Base-by-base conservation (phyloP, 2,797 vertebrate genomes). In the Ciconia nigra region DNA sequence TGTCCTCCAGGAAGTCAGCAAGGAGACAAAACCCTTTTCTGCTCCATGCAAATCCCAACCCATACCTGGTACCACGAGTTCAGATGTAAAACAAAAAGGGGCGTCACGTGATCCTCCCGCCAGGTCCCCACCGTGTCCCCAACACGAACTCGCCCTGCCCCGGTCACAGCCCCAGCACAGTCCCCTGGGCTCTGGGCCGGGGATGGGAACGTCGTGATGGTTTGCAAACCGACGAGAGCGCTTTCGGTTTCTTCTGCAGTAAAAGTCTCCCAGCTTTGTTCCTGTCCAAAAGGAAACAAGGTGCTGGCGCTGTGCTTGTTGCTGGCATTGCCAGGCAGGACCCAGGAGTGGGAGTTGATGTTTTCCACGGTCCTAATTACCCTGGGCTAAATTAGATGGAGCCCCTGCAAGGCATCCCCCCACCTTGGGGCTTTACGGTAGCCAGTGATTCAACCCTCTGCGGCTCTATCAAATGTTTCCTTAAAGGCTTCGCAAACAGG, bases 151-250 rank as follows among this genome's bases (percentile, higher is more conserved):
- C 3, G 0, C 25, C 52, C 66, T 72, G 76, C n/a, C 37, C 44
- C 1, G 1, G 4, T 37, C 65, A 26, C 83, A n/a, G 67, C 33
- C 63, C 71, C 14, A 7, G 65, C 47, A 13, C 63, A 12, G 20
- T 4, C 16, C 41, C 55, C 8, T 0, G 0, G 12, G 28, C 16
- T 33, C 28, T 0, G 1, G 9, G 44, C 42, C 46, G 44, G 67
- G 35, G 19, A 29, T 2, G 0, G 57, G 83, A 26, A 52, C 1
- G 0, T 20, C 0, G 0, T 15, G 25, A 3, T 4, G 10, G 26
- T 8, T 42, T n/a, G 44, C 41, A 63, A 77, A 71, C 44, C 71
- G 12, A 8, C 0, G 0, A 46, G 44, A 42, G 44, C 1, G 0
- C 54, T 51, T 94, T 86, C 2, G 3, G 76, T 86, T 77, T 44